Percentiles rank a stretch among this genome's conserved stretches.
These are phyloP conservation scores for Cyrtodaria siliqua DNA, from an alignment of 2,888 invertebrate genomes.

Conservation along the genomic window DNA sequence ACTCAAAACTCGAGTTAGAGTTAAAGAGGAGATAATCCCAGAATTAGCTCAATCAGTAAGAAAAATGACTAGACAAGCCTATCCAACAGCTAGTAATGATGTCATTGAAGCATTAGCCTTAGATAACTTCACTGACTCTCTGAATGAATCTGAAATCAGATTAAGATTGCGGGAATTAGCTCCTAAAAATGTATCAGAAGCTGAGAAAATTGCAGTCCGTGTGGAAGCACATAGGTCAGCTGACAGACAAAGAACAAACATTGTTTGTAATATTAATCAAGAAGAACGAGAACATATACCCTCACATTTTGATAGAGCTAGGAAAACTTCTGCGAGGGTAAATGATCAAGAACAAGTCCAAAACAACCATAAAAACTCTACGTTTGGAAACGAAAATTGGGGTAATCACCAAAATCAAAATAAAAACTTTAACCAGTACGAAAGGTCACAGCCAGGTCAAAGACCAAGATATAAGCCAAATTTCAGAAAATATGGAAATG, in stretches of 20 bases:
- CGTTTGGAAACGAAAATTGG: too few relatives aligned
- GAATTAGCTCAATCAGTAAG: constrained; percentile 54
- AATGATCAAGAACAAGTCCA: too few relatives aligned
- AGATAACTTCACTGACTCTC: constrained; percentile 45
- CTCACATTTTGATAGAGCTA: too few relatives aligned
- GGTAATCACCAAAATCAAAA: too few relatives aligned
- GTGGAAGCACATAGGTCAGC: constrained; percentile 44
- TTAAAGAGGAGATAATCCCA: constrained; percentile 39
- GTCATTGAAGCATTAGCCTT: constrained; percentile 35
- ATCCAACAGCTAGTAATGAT: constrained; percentile 26
- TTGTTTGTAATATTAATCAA: not conserved
- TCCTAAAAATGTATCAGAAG: constrained; percentile 39
- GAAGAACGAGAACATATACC: not conserved
- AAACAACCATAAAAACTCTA: too few relatives aligned
- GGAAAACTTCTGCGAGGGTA: too few relatives aligned
- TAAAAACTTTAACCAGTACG: too few relatives aligned
- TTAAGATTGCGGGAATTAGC: too few relatives aligned
- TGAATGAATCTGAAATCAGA: constrained; percentile 47
- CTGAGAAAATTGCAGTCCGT: constrained; percentile 36
- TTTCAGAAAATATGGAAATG: too few relatives aligned
- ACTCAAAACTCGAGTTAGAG: constrained; percentile 26
- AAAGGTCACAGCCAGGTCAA: too few relatives aligned
- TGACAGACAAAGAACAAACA: constrained; percentile 29
- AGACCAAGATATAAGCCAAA: too few relatives aligned
- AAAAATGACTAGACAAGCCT: constrained; percentile 46